A percentile compares a stretch with the other conserved stretches of the same genome.
Conservation (phyloP, 2,113 vertebrate species). For the Puffinus mauretanicus region DNA sequence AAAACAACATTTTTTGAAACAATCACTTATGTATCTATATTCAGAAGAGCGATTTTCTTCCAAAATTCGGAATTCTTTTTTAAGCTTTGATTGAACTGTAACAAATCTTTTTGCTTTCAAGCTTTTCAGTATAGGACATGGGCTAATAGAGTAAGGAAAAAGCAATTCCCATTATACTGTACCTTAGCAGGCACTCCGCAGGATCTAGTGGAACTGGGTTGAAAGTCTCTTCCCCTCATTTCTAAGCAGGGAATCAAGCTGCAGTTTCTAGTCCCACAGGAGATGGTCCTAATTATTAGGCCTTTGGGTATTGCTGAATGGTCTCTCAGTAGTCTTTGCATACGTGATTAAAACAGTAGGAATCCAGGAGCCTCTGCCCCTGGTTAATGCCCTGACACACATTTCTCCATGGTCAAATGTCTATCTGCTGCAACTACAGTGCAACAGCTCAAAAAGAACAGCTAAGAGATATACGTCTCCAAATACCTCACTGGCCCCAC, state of each 20-base stretch:
- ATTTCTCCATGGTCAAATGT: neutral
- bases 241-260: neutral
- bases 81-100: neutral
- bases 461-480: neutral
- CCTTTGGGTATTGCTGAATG: neutral
- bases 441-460: neutral
- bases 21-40: neutral
- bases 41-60: neutral
- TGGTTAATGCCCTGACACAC: neutral
- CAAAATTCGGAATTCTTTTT: neutral
- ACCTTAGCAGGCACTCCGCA: neutral
- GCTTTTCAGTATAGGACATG: neutral
- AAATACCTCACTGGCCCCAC: neutral
- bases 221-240: neutral
- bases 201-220: neutral
- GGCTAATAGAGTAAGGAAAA: neutral
- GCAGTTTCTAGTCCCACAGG: neutral
- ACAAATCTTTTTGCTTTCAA: neutral
- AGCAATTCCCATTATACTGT: neutral
- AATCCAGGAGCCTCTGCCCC: neutral
- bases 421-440: neutral
- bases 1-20: neutral
- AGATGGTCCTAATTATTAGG: neutral
- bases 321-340: neutral
- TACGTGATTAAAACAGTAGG: neutral